Conservation (phyloP, 2,797 vertebrate species). For the Tachyglossus aculeatus region DNA sequence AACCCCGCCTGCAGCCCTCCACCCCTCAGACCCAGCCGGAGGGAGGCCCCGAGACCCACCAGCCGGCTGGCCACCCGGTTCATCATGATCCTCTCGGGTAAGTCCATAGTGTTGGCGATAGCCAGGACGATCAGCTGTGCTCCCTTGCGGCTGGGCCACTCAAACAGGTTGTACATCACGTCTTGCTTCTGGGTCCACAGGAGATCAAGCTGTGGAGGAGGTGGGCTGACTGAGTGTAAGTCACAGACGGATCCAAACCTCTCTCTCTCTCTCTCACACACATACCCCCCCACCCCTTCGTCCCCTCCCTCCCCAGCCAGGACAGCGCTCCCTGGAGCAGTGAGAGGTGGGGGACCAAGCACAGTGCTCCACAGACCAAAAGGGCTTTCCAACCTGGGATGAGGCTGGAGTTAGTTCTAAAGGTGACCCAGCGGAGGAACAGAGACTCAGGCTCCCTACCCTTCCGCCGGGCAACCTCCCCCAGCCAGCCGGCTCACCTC, state of each 20-base stretch:
- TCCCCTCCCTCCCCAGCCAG: background rate
- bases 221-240: background rate
- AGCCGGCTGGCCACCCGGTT: slow-evolving; percentile 92
- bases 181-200: slow-evolving; percentile 97
- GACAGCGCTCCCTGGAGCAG: background rate
- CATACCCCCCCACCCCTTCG: too few species aligned
- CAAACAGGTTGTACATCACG: slow-evolving; percentile 94
- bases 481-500: slow-evolving; percentile 77
- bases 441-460: background rate
- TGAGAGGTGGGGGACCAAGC: too few species aligned
- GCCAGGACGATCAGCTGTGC: slow-evolving; percentile 91
- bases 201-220: slow-evolving; percentile 84
- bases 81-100: slow-evolving; percentile 96
- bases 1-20: too few species aligned
- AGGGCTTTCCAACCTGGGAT: background rate
- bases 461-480: background rate
- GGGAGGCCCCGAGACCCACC: slow-evolving; percentile 72
- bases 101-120: slow-evolving; percentile 98
- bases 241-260: background rate
- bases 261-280: too few species aligned
- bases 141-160: slow-evolving; percentile 92
- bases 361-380: background rate
- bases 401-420: background rate
- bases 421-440: too few species aligned
- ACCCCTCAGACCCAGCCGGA: background rate